Base-by-base conservation (phyloP, 2,113 vertebrate species). In the Barbus barbus region DNA sequence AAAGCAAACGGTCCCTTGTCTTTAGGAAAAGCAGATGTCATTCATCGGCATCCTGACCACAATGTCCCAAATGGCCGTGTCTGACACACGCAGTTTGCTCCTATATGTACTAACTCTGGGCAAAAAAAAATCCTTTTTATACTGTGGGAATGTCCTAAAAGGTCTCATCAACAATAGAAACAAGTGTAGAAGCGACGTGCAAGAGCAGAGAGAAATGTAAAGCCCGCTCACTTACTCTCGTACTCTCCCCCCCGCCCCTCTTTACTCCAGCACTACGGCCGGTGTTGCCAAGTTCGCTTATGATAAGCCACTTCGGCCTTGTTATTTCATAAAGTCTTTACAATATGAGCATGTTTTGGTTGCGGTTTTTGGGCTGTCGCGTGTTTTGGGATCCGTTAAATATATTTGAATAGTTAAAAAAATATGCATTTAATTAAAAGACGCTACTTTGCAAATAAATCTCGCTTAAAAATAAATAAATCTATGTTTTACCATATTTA, bases 41-140 rank as follows among this genome's bases (percentile, higher is more conserved):
- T 91, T 93, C 94, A 93, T 86, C 88, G 90, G 93, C 92, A 93
- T 93, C 92, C 92, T 93, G 91, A 93, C 92, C 90, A 69, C 61
- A 89, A 60, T 90, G 89, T 92, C 92, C 91, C 89, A 85, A 81
- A 87, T 89, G 89, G 89, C 88, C 88, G 90, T 90, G 87, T 91
- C 80, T 91, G 91, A 90, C 90, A 89, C 88, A 88, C 84, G 86
- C 81, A 86, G 78, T 81, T 81, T 85, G 61, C 85, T 83, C 84
- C 82, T 84, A 73, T 53, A 86, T 80, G 84, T 88, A 86, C 86
- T 85, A 89, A 24, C 86, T 53, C 28, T 18, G 61, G 71, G 31
- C 31, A 65, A 78, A 48, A 83, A 48, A 48, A 22, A 31, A 14
- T 22, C 4, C 31, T 82, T 85, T 84, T 33, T 73, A 65, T 33